A percentile compares a stretch with the other conserved stretches of the same genome.
phyloP scores from a whole-genome alignment of 1,140 invertebrate genomes.

The Pachyrhynchus sulphureomaculatus region DNA sequence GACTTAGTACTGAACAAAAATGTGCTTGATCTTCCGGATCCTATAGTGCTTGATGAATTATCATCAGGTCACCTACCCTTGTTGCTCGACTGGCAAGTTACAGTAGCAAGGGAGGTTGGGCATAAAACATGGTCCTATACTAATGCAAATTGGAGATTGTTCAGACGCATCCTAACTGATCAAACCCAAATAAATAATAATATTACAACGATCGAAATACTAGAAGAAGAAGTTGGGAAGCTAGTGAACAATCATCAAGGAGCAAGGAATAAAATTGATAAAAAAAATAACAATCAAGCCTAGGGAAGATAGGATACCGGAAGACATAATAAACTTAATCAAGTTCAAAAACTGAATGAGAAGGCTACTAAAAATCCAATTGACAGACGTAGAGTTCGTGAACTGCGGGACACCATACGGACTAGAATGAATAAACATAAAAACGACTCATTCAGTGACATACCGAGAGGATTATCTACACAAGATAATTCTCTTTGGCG shows the following conservation, averaged over 20 bases:
- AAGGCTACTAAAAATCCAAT: background rate
- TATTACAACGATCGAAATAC: background rate
- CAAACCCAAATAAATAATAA: background rate
- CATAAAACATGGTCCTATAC: background rate
- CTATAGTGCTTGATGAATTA: background rate
- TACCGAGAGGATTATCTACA: no score
- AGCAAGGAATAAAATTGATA: background rate
- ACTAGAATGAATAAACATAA: no score
- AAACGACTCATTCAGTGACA: background rate
- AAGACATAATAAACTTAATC: background rate
- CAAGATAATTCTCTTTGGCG: background rate
- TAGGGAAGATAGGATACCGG: background rate
- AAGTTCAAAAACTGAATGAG: no score
- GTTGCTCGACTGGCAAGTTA: no score
- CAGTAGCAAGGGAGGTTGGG: no score
- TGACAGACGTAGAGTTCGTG: background rate
- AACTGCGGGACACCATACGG: background rate
- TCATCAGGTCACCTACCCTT: background rate
- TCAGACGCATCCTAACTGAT: background rate
- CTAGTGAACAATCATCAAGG: background rate
- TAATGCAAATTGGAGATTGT: background rate
- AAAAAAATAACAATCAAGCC: background rate
- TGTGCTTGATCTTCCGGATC: background rate
- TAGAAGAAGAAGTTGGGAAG: background rate
- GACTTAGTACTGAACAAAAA: slow-evolving; percentile 2